Percentiles rank a stretch among this genome's conserved stretches.
phyloP scores from a whole-genome alignment of 2,113 vertebrate species.

The Poecilia latipinna region DNA sequence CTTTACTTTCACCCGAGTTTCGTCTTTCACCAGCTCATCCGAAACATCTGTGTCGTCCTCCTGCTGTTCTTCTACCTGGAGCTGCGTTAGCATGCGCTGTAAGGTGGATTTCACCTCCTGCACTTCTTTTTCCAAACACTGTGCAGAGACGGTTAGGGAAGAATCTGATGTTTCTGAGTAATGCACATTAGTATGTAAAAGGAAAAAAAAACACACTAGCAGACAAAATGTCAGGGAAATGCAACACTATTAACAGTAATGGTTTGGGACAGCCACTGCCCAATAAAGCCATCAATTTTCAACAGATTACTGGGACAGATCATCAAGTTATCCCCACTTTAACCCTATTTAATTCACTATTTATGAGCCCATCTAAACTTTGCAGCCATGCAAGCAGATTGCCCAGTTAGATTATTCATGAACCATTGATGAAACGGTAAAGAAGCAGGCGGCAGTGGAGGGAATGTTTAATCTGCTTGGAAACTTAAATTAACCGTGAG shows the following conservation, averaged over 20 bases:
- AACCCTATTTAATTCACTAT: constrained; percentile 62
- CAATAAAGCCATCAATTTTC: constrained; percentile 72
- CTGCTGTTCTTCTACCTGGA: constrained; percentile 73
- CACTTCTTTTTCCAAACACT: constrained; percentile 87
- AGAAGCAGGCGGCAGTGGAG: constrained; percentile 50
- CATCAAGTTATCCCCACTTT: constrained; percentile 66
- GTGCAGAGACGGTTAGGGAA: constrained; percentile 85
- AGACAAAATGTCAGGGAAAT: constrained; percentile 15
- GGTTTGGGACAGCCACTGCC: constrained; percentile 32
- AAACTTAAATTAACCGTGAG: constrained; percentile 73
- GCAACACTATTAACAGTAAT: constrained; percentile 46
- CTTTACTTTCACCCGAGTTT: constrained; percentile 50
- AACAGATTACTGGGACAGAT: constrained; percentile 59
- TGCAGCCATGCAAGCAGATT: constrained; percentile 60
- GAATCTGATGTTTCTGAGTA: constrained; percentile 5
- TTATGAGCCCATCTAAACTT: constrained; percentile 65
- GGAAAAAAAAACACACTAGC: constrained; percentile 24
- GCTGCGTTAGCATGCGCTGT: constrained; percentile 74
- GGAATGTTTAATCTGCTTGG: constrained; percentile 77
- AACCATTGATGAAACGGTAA: constrained; percentile 51
- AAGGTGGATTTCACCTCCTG: constrained; percentile 85
- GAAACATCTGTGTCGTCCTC: constrained; percentile 53
- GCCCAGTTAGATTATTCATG: constrained; percentile 74
- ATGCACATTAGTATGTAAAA: constrained; percentile 27
- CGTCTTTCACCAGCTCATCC: constrained; percentile 59